A percentile compares a stretch with the other conserved stretches of the same genome.
These are phyloP conservation scores for Marronus borbonicus DNA, from an alignment of 2,888 invertebrate species.

Conservation along the genomic window DNA sequence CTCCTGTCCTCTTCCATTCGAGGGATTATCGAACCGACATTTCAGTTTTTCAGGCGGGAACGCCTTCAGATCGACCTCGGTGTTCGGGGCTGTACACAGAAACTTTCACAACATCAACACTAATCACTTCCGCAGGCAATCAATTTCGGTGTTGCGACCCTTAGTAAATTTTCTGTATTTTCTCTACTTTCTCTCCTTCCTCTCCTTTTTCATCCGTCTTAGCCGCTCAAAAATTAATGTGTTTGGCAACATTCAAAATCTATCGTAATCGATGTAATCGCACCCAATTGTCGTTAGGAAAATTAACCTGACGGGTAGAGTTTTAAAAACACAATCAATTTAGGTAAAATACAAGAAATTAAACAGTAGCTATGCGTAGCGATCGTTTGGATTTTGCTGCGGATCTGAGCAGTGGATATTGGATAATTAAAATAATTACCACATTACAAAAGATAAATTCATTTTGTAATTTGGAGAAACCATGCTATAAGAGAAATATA, in stretches of 20 bases:
- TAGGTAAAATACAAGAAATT: background rate
- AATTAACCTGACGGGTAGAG: background rate
- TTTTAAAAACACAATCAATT: background rate
- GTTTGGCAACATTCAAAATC: background rate
- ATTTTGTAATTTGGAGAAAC: too few relatives aligned
- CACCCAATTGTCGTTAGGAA: background rate
- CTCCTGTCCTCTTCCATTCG: slow-evolving; percentile 46
- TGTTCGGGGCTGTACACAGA: slow-evolving; percentile 36
- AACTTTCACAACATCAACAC: slow-evolving; percentile 42
- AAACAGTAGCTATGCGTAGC: too few relatives aligned
- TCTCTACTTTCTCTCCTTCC: slow-evolving; percentile 10
- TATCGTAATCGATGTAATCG: background rate
- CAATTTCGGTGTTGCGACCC: slow-evolving; percentile 27
- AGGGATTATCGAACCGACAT: slow-evolving; percentile 43
- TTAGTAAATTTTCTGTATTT: slow-evolving; percentile 38
- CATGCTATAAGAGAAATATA: too few relatives aligned
- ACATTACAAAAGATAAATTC: too few relatives aligned
- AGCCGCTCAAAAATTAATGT: slow-evolving; percentile 29
- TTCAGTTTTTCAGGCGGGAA: slow-evolving; percentile 42
- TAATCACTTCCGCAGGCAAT: slow-evolving; percentile 43
- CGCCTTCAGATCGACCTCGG: slow-evolving; percentile 31
- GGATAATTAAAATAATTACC: too few relatives aligned
- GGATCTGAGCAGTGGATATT: too few relatives aligned
- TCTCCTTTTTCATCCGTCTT: slow-evolving; percentile 9
- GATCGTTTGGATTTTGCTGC: too few relatives aligned